A percentile compares a stretch with the other conserved stretches of the same genome.
phyloP scores from a whole-genome alignment of 2,113 vertebrate species.

The Saguinus imperator region DNA sequence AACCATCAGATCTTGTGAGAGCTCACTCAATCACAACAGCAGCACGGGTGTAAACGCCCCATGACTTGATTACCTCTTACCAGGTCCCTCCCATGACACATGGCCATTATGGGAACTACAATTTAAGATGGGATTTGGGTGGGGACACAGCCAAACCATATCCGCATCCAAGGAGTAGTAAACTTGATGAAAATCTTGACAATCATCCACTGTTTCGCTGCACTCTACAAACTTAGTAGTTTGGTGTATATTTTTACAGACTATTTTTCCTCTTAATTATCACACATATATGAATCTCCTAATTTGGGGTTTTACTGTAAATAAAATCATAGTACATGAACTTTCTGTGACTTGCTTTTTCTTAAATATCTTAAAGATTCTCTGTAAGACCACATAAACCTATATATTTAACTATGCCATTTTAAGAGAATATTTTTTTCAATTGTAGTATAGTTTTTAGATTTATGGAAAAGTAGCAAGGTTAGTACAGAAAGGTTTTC shows the following conservation, averaged over 20 bases:
- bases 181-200: not conserved
- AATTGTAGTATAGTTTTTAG: not conserved
- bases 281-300: not conserved
- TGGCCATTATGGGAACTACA: no score
- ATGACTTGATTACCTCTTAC: no score
- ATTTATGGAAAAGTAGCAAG: not conserved
- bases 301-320: not conserved
- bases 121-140: no score
- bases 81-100: no score
- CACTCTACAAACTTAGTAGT: not conserved
- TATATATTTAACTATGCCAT: not conserved
- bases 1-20: no score
- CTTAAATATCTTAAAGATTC: not conserved
- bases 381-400: not conserved
- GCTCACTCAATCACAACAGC: no score
- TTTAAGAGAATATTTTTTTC: not conserved
- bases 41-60: no score
- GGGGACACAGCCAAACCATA: not conserved
- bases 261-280: not conserved
- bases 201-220: not conserved
- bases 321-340: not conserved
- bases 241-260: not conserved
- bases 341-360: not conserved
- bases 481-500: not conserved
- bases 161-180: not conserved